Base-by-base conservation (phyloP, 2,113 vertebrate genomes). In the Chunga burmeisteri region DNA sequence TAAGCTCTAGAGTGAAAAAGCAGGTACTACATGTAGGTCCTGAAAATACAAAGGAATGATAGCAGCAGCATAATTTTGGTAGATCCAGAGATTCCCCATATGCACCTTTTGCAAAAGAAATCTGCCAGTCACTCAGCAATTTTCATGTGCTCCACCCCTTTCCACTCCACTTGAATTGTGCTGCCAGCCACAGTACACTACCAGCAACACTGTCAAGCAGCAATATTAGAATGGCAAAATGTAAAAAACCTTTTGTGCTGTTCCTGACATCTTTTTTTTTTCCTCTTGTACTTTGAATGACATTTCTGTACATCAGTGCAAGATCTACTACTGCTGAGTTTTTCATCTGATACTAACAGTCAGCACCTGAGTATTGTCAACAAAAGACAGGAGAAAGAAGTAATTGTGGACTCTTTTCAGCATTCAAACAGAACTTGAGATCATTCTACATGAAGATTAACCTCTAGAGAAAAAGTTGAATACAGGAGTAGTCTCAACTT, bases 231-330 rank as follows among this genome's bases (percentile, higher is more conserved):
- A 71, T 19, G 5, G 3, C 2, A 87, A 74, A 81, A 36, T 30
- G 1, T 11, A 32, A 52, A 27, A 71, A 67, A 12, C 4, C 6
- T 6, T 7, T 6, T 46, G 7, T 47, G 3, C 8, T 49, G 4
- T 36, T 50, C 11, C 36, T 13, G 23, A 61, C 18, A 7, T 38
- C 8, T 2, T 38, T 2, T 29, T 74, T 65, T 71, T n/a, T 58
- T 2, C 2, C 6, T 74, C 13, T 53, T 23, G 6, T 2, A 0
- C 1, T 85, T 70, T 61, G 16, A 78, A 14, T 36, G 5, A 0
- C 15, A 18, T 25, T 55, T 3, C 7, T 38, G 5, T 25, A 63
- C 13, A 13, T 46, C 38, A 13, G 5, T 29, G 16, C 16, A 61
- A 77, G 20, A 50, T 46, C 30, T 49, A 5, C 3, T 34, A 13